Percentiles rank a stretch among this genome's conserved stretches.
Conservation (phyloP, 2,888 invertebrate genomes). For the Calephelis perditalis region DNA sequence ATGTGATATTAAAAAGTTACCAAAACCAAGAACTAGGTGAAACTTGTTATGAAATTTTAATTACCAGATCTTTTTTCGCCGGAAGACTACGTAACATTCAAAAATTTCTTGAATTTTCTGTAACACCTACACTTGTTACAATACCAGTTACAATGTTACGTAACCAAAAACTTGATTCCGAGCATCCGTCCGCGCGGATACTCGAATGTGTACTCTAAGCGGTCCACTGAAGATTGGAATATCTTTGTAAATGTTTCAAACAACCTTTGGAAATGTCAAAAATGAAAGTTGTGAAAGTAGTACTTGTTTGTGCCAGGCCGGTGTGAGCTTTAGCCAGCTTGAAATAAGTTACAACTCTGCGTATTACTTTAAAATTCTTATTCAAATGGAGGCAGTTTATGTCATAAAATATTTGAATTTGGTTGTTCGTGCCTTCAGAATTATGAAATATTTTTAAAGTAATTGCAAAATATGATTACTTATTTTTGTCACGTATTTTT, state of each 20-base stretch:
- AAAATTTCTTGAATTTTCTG: constrained; percentile 3
- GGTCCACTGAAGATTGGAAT: background rate
- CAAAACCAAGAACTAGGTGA: no score
- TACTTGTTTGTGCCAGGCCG: background rate
- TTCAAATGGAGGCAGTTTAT: background rate
- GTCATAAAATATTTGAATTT: background rate
- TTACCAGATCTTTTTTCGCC: background rate
- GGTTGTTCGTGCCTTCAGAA: no score
- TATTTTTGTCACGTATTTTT: no score
- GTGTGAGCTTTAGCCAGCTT: background rate
- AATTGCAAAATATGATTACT: no score
- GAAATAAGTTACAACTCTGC: background rate
- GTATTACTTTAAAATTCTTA: background rate
- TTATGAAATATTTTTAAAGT: no score
- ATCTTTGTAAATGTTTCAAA: background rate
- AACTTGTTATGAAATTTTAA: background rate
- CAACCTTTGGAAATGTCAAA: constrained; percentile 32
- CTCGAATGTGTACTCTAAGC: constrained; percentile 13
- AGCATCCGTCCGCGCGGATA: constrained; percentile 18
- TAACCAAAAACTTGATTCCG: constrained; percentile 22
- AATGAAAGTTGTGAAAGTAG: constrained; percentile 58
- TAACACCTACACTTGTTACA: constrained; percentile 10
- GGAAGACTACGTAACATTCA: constrained; percentile 4
- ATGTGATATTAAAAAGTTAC: no score
- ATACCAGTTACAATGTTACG: constrained; percentile 20